Percentiles rank a stretch among this genome's conserved stretches.
These are phyloP conservation scores for Cheirogaleus major DNA, from an alignment of 2,797 vertebrate species.

Conservation along the genomic window DNA sequence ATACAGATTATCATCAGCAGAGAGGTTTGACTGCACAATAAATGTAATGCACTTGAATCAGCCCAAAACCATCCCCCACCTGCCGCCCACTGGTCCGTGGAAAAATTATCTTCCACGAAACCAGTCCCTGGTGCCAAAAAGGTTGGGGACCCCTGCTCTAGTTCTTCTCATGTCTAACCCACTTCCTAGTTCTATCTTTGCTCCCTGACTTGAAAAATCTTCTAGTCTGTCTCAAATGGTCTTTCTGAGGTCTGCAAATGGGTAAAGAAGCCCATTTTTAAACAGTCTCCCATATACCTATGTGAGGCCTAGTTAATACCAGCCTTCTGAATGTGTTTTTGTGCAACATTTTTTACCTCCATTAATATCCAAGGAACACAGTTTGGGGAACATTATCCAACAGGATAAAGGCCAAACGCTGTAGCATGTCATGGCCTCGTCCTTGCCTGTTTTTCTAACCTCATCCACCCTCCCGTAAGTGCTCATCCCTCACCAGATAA, in stretches of 20 bases:
- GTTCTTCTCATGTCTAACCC: neutral
- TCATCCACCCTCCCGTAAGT: neutral
- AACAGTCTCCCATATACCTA: neutral
- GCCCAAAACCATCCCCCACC: too few species aligned
- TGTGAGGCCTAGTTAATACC: neutral
- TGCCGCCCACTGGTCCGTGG: rapidly evolving
- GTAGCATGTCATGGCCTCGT: too few species aligned
- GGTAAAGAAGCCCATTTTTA: neutral
- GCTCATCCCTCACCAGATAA: neutral
- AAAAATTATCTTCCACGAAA: too few species aligned
- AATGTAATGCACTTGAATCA: too few species aligned
- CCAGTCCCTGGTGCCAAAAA: too few species aligned
- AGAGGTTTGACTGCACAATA: too few species aligned
- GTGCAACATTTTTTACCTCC: neutral
- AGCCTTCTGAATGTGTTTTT: neutral
- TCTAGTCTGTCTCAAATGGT: neutral
- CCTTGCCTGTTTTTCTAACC: neutral
- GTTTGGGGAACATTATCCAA: neutral
- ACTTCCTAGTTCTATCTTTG: neutral
- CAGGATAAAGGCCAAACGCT: neutral
- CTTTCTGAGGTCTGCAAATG: neutral
- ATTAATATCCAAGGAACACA: neutral
- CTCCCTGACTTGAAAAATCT: neutral
- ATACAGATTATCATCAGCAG: too few species aligned
- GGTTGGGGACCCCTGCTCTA: neutral